A percentile compares a stretch with the other conserved stretches of the same genome.
Conservation (phyloP, 2,113 vertebrate genomes). For the Rhinogobius similis region DNA sequence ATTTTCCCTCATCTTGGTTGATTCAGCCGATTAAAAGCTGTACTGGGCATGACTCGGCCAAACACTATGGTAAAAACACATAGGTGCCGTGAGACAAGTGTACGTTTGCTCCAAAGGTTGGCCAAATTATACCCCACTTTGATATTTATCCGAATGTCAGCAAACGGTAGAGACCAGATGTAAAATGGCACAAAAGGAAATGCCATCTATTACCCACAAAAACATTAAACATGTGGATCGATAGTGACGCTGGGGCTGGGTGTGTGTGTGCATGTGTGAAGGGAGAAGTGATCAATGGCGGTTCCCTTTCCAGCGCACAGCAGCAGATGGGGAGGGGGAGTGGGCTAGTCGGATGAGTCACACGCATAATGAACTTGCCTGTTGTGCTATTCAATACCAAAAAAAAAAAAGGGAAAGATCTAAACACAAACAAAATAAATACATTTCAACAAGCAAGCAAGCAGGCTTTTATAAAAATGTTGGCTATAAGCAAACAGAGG, state of each 20-base stretch:
- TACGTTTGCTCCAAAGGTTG: constrained; percentile 37
- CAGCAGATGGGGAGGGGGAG: constrained; percentile 79
- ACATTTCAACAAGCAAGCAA: constrained; percentile 24
- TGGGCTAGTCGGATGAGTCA: constrained; percentile 81
- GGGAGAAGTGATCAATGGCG: constrained; percentile 81
- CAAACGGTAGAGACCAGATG: constrained; percentile 46
- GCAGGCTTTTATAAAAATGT: constrained; percentile 62
- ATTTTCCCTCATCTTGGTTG: background rate
- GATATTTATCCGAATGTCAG: constrained; percentile 43
- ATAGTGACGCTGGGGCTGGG: constrained; percentile 75
- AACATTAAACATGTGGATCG: constrained; percentile 75
- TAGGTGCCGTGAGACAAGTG: background rate
- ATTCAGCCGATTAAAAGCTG: background rate
- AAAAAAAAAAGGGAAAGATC: constrained; percentile 60
- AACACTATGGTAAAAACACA: background rate
- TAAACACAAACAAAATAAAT: constrained; percentile 64
- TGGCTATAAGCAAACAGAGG: constrained; percentile 48
- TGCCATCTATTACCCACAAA: constrained; percentile 65
- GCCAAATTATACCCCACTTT: constrained; percentile 19
- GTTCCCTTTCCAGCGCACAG: constrained; percentile 78
- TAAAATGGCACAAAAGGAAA: constrained; percentile 65
- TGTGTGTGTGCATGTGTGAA: constrained; percentile 78
- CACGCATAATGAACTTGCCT: constrained; percentile 80
- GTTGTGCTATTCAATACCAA: constrained; percentile 80
- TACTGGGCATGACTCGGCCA: background rate